phyloP scores from a whole-genome alignment of 2,797 vertebrate species.

The Allochrocebus solatus region DNA sequence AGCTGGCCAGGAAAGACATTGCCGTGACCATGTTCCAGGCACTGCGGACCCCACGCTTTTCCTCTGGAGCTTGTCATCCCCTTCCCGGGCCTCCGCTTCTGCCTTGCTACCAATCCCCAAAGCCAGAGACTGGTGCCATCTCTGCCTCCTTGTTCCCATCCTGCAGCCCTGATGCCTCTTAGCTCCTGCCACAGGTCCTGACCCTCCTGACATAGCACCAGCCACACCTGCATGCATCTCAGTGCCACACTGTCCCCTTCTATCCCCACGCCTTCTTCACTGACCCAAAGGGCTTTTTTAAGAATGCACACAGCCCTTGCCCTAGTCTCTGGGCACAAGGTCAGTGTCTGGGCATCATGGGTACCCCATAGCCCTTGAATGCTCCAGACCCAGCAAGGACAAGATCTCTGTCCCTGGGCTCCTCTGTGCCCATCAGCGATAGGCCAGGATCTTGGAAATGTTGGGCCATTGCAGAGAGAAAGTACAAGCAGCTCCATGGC shows the following conservation, averaged over 20 bases:
- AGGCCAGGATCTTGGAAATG: neutral
- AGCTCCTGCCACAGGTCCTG: neutral
- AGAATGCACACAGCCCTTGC: neutral
- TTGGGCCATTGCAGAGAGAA: neutral
- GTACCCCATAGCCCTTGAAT: neutral
- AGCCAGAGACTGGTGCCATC: neutral
- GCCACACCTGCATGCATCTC: neutral
- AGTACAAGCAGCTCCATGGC: neutral
- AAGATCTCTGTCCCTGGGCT: neutral
- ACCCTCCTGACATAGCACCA: neutral
- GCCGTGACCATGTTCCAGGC: neutral
- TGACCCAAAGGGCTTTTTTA: neutral
- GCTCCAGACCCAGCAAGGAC: neutral
- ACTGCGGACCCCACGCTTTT: neutral
- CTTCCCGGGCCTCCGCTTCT: neutral
- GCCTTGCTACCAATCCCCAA: neutral
- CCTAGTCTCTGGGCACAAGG: neutral
- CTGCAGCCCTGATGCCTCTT: neutral
- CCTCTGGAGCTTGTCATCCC: fast-evolving
- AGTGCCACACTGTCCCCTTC: neutral
- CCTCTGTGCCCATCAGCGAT: neutral
- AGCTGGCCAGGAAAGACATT: neutral
- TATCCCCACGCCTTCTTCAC: neutral
- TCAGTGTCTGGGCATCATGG: too few relatives aligned
- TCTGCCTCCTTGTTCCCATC: neutral